phyloP scores from a whole-genome alignment of 2,888 invertebrate genomes.

The Limenitis camilla region DNA sequence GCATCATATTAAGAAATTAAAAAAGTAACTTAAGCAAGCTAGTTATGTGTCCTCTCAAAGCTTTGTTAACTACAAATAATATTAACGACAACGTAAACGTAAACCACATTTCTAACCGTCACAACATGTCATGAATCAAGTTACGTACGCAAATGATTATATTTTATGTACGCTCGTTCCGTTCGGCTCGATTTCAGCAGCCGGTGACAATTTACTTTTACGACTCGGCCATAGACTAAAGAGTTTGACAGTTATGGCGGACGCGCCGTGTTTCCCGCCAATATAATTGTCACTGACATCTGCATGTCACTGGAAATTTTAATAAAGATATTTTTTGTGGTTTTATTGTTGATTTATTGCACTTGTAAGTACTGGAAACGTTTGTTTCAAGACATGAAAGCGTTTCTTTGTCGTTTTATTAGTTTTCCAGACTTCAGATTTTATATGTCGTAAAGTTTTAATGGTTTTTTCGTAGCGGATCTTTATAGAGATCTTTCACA shows the following conservation, averaged over 20 bases:
- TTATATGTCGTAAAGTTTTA: conserved; percentile 1
- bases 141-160: conserved; percentile 30
- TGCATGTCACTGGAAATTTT: conserved; percentile 14
- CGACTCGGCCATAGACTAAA: conserved; percentile 64
- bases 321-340: conserved; percentile 3
- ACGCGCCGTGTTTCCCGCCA: conserved; percentile 54
- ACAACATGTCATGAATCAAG: conserved; percentile 55
- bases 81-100: conserved; percentile 36
- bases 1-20: too few species aligned
- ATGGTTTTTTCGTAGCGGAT: too few species aligned
- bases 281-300: conserved; percentile 31
- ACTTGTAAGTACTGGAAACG: conserved; percentile 1
- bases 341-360: conserved; percentile 1
- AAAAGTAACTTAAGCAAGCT: too few species aligned
- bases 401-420: background rate
- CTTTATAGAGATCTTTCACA: too few species aligned
- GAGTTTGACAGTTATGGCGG: conserved; percentile 71
- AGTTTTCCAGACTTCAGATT: background rate
- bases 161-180: conserved; percentile 50
- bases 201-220: conserved; percentile 73
- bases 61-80: too few species aligned
- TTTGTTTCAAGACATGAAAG: background rate
- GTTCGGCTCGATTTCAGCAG: conserved; percentile 53
- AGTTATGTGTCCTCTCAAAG: too few species aligned
- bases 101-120: conserved; percentile 51